Percentiles rank a stretch among this genome's conserved stretches.
phyloP scores from a whole-genome alignment of 2,888 invertebrate species.

The Tachystola acroxantha region DNA sequence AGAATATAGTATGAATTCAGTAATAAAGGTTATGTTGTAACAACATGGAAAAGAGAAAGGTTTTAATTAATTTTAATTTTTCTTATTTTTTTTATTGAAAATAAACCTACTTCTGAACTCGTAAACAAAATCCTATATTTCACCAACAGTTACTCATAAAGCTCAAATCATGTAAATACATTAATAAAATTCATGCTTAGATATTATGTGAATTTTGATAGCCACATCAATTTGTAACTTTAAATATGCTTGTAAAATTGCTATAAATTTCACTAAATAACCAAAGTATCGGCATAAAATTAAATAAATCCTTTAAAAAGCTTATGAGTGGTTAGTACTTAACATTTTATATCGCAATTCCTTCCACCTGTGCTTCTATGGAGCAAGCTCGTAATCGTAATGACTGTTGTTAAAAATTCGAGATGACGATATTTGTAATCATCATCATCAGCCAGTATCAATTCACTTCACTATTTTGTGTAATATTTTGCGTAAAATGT shows the following conservation, averaged over 20 bases:
- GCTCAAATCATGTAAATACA: conserved; percentile 2
- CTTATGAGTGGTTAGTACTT: conserved; percentile 8
- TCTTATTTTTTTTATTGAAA: too few species aligned
- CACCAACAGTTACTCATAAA: background rate
- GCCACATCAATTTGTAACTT: conserved; percentile 9
- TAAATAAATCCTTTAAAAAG: conserved; percentile 7
- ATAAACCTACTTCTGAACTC: too few species aligned
- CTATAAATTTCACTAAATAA: conserved; percentile 6
- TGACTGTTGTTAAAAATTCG: too few species aligned
- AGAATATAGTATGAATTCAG: too few species aligned
- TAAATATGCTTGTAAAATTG: conserved; percentile 6
- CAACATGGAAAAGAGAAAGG: too few species aligned
- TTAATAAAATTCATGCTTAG: conserved; percentile 3
- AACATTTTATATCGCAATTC: conserved; percentile 17
- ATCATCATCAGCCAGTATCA: too few species aligned
- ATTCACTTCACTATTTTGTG: too few species aligned
- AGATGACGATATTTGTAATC: too few species aligned
- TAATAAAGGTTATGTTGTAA: too few species aligned
- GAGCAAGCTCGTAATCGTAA: too few species aligned
- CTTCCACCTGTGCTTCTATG: conserved; percentile 41
- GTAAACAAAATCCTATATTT: background rate
- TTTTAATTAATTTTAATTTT: too few species aligned
- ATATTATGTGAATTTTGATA: conserved; percentile 8
- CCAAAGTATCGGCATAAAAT: background rate
- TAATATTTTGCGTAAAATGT: too few species aligned